A percentile compares a stretch with the other conserved stretches of the same genome.
Evolutionary conservation across 2,113 vertebrate species (phyloP).

Genomic region (Oxyruncus cristatus): DNA sequence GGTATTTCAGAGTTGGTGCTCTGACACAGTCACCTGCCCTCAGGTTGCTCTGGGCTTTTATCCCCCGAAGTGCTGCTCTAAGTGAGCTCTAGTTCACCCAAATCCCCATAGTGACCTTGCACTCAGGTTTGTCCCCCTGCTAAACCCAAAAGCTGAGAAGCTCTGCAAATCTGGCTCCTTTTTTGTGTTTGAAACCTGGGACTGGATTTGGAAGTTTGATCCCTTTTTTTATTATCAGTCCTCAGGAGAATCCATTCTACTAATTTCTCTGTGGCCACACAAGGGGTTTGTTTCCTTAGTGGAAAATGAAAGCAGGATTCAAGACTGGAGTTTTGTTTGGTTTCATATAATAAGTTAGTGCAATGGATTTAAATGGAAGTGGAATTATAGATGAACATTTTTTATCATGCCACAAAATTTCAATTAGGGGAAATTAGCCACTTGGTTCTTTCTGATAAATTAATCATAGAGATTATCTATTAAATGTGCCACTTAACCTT

Average conservation of each 20-base stretch:
- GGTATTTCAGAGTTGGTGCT: background rate
- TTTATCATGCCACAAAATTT: conserved; percentile 26
- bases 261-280: background rate
- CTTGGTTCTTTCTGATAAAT: conserved; percentile 54
- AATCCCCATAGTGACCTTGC: background rate
- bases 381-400: conserved; percentile 30
- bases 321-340: background rate
- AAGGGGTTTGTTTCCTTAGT: background rate
- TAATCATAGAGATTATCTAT: conserved; percentile 61
- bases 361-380: conserved; percentile 13
- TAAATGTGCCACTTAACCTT: conserved; percentile 56
- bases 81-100: background rate
- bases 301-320: background rate
- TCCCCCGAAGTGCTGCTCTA: background rate
- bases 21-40: background rate
- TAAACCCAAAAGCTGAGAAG: background rate
- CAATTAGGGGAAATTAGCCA: conserved; percentile 48
- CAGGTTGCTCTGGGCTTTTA: background rate
- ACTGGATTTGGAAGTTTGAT: background rate
- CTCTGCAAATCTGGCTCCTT: background rate
- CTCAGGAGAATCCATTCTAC: background rate
- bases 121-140: background rate
- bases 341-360: background rate
- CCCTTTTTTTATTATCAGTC: background rate
- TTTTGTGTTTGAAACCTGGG: background rate